Percentiles rank a stretch among this genome's conserved stretches.
Evolutionary conservation across 2,797 vertebrate species (phyloP).

Genomic region (Liparis tanakae): DNA sequence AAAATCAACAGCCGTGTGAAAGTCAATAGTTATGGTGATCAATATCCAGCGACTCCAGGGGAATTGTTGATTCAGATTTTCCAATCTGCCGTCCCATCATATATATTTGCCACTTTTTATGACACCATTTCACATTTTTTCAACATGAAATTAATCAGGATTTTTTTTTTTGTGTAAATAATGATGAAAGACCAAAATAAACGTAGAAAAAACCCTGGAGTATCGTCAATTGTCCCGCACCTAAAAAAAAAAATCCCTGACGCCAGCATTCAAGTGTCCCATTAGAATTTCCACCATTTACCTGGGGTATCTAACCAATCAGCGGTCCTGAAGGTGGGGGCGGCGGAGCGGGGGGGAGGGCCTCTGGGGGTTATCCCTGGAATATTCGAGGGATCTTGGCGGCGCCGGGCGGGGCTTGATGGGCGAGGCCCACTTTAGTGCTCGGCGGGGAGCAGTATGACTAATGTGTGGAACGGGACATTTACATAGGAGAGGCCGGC

Average conservation of each 20-base stretch:
- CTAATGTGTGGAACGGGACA: slow-evolving; percentile 83
- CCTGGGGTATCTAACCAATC: slow-evolving; percentile 77
- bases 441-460: slow-evolving; percentile 80
- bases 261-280: slow-evolving; percentile 69
- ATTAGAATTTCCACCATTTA: slow-evolving; percentile 74
- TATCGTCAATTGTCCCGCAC: slow-evolving; percentile 52
- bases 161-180: slow-evolving; percentile 5
- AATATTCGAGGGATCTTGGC: slow-evolving; percentile 79
- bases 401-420: slow-evolving; percentile 78
- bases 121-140: slow-evolving; percentile 5
- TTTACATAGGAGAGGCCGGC: slow-evolving; percentile 83
- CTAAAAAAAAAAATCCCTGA: slow-evolving; percentile 57
- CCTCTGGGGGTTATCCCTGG: slow-evolving; percentile 80
- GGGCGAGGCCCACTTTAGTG: slow-evolving; percentile 79
- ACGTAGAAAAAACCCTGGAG: slow-evolving; percentile 37
- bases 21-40: slow-evolving; percentile 54
- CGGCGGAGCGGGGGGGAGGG: slow-evolving; percentile 58
- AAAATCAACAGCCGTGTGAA: slow-evolving; percentile 36
- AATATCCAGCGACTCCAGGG: slow-evolving; percentile 25
- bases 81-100: slow-evolving; percentile 26
- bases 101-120: slow-evolving; percentile 36
- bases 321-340: slow-evolving; percentile 70
- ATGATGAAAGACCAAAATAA: slow-evolving; percentile 7
- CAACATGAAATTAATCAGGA: not conserved
- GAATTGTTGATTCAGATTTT: slow-evolving; percentile 44